Base-by-base conservation (phyloP, 2,888 invertebrate species). In the Eupithecia tripunctaria region DNA sequence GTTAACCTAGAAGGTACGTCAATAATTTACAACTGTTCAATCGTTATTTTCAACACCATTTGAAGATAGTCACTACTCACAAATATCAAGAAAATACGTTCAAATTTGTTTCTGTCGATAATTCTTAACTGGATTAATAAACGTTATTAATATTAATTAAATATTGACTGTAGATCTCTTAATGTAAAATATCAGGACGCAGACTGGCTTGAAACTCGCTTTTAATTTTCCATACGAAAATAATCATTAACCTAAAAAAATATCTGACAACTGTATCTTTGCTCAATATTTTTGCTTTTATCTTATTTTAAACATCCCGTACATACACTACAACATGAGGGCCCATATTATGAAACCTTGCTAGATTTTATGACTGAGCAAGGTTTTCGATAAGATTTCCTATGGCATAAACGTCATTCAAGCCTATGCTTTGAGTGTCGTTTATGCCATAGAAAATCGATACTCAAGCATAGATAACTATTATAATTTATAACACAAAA, bases 1-100 rank as follows among this genome's bases (percentile, higher is more conserved):
- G 14, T 76, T 79, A 76, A 78, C 76, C 79, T 79, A 79, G 63
- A 81, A 82, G 82, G 80, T 82, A 82, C 81, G 77, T 82, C 80
- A 81, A 79, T 78, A 75, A 21, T 64, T 64, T 29, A 32, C 32
- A 63, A 63, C 18, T 18, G 38, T 64, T n/a, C 25, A 36, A 36
- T 36, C 14, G n/a, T 36, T 67, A 43, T 75, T 66, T 36, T 10
- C 15, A 62, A 62, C 7, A 15, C 5, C 8, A 59, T 59, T 21
- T 29, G 60, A 60, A 60, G 60, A 25, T 59, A n/a, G 2, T n/a
- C 7, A 51, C 12, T 25, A 56, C 56, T 5, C 56, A 56, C 25
- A 25, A 21, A 51, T 10, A 51, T 51, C 47, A 56, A 56, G 51
- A 21, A 21, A 56, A 56, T 25, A 60, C 29, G 12, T 4, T 60